These are phyloP conservation scores for Bubo bubo DNA, from an alignment of 2,113 vertebrate species.

Conservation along the genomic window DNA sequence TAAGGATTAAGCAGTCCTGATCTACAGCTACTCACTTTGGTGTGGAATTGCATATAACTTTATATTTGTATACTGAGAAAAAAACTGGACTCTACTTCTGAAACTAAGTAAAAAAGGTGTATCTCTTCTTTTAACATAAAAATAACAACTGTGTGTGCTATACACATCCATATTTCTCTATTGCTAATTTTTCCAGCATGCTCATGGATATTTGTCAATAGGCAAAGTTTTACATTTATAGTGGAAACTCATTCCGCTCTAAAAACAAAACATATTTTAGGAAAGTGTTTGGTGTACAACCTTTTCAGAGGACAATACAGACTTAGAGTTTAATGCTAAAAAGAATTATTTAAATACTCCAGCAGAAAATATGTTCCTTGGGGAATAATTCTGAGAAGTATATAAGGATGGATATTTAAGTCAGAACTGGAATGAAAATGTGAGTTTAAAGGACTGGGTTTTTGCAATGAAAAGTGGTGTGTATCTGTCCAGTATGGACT, in stretches of 20 bases:
- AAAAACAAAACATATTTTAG: not conserved
- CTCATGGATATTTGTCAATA: not conserved
- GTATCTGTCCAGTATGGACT: not conserved
- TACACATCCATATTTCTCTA: not conserved
- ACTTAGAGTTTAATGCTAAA: not conserved
- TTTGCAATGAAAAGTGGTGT: accelerated
- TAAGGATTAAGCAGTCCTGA: not conserved
- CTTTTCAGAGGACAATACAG: not conserved
- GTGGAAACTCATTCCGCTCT: not conserved
- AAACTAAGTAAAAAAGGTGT: not conserved
- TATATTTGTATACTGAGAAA: not conserved
- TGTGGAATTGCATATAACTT: not conserved
- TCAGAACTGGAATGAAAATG: not conserved
- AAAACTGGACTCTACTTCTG: not conserved
- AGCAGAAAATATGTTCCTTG: not conserved
- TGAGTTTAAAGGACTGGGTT: not conserved
- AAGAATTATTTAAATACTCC: not conserved
- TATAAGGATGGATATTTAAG: not conserved
- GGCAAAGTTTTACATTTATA: not conserved
- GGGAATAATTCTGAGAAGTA: not conserved
- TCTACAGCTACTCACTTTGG: not conserved
- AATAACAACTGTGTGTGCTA: not conserved
- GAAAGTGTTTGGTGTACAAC: not conserved
- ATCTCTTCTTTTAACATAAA: not conserved
- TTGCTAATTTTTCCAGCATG: not conserved